phyloP scores from a whole-genome alignment of 2,797 vertebrate species.

The Agapornis canus region DNA sequence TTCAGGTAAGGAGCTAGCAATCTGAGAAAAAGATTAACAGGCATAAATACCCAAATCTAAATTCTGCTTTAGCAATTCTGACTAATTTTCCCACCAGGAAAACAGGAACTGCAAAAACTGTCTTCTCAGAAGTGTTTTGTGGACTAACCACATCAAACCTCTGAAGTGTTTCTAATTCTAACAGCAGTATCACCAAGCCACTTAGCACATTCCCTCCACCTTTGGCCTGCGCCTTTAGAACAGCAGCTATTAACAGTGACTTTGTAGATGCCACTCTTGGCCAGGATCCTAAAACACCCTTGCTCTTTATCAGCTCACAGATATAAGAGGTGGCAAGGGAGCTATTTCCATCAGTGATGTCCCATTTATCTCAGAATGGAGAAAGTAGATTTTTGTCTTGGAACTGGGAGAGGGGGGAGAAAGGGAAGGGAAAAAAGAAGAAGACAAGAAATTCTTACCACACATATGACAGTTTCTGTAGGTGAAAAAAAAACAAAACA shows the following conservation, averaged over 20 bases:
- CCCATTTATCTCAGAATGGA: neutral
- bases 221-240: neutral
- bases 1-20: neutral
- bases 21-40: neutral
- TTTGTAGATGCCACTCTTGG: neutral
- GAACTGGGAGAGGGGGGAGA: neutral
- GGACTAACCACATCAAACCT: neutral
- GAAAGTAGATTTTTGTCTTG: neutral
- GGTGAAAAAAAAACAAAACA: neutral
- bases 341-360: neutral
- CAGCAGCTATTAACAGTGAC: neutral
- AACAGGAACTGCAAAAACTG: neutral
- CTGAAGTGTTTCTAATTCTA: slow-evolving; percentile 11
- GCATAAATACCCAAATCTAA: neutral
- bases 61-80: neutral
- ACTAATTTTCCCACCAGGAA: neutral
- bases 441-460: neutral
- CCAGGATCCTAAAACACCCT: neutral
- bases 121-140: neutral
- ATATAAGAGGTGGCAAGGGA: neutral
- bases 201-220: neutral
- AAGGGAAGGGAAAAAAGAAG: neutral
- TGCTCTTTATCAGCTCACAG: slow-evolving; percentile 1
- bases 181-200: neutral
- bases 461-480: neutral